Conservation (phyloP, 2,113 vertebrate genomes). For the Trochalopteron elliotii region DNA sequence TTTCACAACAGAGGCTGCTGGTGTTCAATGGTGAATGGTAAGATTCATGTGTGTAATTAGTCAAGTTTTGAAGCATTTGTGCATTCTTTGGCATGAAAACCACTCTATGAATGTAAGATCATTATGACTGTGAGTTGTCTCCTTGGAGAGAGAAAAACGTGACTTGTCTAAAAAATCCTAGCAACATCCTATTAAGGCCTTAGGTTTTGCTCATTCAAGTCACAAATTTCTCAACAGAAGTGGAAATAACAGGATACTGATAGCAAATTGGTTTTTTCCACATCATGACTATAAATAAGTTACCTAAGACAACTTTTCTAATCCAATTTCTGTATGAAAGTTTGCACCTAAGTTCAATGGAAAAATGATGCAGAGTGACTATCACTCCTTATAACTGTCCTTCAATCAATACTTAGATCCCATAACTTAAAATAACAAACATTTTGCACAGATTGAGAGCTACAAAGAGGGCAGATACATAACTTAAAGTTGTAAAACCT, state of each 20-base stretch:
- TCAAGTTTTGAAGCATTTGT: neutral
- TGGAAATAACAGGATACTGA: slow-evolving; percentile 48
- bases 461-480: neutral
- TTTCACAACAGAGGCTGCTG: neutral
- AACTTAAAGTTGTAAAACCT: neutral
- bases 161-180: slow-evolving; percentile 5
- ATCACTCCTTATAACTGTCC: slow-evolving; percentile 21
- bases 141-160: neutral
- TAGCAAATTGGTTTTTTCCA: slow-evolving; percentile 40
- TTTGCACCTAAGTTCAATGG: slow-evolving; percentile 26
- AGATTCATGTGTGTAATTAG: neutral
- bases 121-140: neutral
- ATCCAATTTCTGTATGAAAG: slow-evolving; percentile 21
- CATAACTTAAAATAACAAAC: neutral
- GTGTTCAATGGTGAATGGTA: neutral
- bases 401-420: slow-evolving; percentile 18
- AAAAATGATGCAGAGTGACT: slow-evolving; percentile 29
- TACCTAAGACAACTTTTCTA: slow-evolving; percentile 54
- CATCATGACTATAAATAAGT: slow-evolving; percentile 43
- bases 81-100: neutral
- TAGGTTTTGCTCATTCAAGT: slow-evolving; percentile 54
- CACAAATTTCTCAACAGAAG: slow-evolving; percentile 48
- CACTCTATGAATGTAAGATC: neutral
- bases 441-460: neutral
- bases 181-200: neutral